phyloP scores from a whole-genome alignment of 2,888 invertebrate species.

The Atethmia centrago region DNA sequence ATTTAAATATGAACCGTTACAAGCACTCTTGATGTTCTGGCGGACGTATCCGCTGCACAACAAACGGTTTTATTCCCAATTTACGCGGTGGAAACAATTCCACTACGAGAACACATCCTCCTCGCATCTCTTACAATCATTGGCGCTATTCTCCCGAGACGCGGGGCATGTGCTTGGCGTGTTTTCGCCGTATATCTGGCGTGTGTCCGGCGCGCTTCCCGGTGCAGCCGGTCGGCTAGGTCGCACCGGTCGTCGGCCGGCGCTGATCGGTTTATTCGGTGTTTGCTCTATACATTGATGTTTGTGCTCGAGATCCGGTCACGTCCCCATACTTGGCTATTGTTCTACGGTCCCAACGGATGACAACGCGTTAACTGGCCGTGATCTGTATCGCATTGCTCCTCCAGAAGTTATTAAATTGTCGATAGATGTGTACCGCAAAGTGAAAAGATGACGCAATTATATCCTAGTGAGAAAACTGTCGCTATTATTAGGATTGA shows the following conservation, averaged over 20 bases:
- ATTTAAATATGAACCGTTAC: background rate
- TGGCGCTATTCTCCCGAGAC: slow-evolving; percentile 21
- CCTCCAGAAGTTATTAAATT: slow-evolving; percentile 37
- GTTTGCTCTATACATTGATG: slow-evolving; percentile 27
- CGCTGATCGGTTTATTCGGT: slow-evolving; percentile 21
- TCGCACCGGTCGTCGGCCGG: background rate
- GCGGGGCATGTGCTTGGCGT: no score
- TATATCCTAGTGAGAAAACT: no score
- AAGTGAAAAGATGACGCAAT: slow-evolving; percentile 2
- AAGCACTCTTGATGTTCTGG: background rate
- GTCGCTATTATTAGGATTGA: background rate
- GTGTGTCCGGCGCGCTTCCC: background rate
- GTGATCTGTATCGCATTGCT: slow-evolving; percentile 33
- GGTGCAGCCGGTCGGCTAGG: background rate
- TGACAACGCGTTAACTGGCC: slow-evolving; percentile 51
- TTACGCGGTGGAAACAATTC: slow-evolving; percentile 27
- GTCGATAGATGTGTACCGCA: background rate
- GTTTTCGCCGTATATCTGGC: no score
- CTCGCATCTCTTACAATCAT: slow-evolving; percentile 12
- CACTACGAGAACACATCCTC: slow-evolving; percentile 6
- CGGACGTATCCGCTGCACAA: background rate
- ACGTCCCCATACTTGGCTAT: slow-evolving; percentile 4
- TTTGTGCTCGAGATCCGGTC: slow-evolving; percentile 5
- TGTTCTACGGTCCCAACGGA: slow-evolving; percentile 34
- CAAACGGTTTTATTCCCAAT: slow-evolving; percentile 26